Conservation (phyloP, 2,888 invertebrate genomes). For the Dryomyza anilis region DNA sequence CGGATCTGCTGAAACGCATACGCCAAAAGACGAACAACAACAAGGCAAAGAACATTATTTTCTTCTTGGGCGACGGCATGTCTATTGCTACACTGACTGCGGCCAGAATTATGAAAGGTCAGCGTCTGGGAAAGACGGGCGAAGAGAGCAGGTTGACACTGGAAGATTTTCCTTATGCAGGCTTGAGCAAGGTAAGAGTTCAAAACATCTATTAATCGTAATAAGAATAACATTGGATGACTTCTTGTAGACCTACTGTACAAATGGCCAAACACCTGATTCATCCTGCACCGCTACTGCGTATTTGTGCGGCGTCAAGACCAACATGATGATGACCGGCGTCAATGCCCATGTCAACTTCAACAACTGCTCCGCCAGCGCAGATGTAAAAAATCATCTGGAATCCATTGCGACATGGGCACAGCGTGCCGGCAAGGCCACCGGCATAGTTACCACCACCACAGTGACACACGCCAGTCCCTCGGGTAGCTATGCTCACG, state of each 20-base stretch:
- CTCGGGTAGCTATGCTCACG: constrained; percentile 68
- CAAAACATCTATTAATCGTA: no score
- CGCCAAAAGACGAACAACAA: constrained; percentile 30
- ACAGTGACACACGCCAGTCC: constrained; percentile 82
- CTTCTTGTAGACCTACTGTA: constrained; percentile 64
- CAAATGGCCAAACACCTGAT: constrained; percentile 73
- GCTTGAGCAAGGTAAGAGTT: constrained; percentile 68
- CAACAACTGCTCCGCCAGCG: constrained; percentile 68
- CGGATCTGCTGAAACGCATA: constrained; percentile 38
- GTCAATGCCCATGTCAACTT: constrained; percentile 71
- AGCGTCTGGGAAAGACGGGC: constrained; percentile 64
- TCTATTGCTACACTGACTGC: constrained; percentile 72
- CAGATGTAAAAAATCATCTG: constrained; percentile 66
- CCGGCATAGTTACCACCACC: constrained; percentile 77
- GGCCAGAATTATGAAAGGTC: constrained; percentile 70
- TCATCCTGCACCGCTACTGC: constrained; percentile 68
- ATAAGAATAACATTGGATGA: neutral
- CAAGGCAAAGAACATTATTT: constrained; percentile 50
- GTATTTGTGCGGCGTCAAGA: constrained; percentile 69
- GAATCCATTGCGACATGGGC: constrained; percentile 73
- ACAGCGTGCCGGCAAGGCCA: constrained; percentile 65
- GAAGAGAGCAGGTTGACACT: constrained; percentile 68
- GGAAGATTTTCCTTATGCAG: constrained; percentile 69
- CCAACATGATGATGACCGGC: constrained; percentile 71
- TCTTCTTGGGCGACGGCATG: constrained; percentile 69